phyloP scores from a whole-genome alignment of 2,888 invertebrate genomes.

The Scrobipalpa costella region DNA sequence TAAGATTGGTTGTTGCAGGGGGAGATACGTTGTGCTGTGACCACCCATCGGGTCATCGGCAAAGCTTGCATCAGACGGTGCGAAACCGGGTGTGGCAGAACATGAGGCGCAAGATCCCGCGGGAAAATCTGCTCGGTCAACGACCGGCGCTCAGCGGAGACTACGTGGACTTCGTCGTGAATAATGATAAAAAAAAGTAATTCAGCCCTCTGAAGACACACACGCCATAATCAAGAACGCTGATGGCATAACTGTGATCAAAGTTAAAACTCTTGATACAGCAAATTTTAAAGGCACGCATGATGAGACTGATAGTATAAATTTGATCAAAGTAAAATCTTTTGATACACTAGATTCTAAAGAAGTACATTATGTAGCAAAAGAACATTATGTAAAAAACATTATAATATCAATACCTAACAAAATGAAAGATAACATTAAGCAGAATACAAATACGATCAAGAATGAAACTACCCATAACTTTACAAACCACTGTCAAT shows the following conservation, averaged over 20 bases:
- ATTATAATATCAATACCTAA: background rate
- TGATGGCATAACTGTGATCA: background rate
- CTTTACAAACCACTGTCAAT: no score
- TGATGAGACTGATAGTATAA: no score
- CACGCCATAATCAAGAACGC: background rate
- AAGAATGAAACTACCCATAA: background rate
- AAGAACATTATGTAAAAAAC: background rate
- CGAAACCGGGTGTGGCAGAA: conserved; percentile 53
- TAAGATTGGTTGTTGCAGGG: conserved; percentile 67
- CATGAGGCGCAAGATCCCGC: conserved; percentile 56
- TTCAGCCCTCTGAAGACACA: background rate
- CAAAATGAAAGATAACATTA: background rate
- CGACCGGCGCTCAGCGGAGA: conserved; percentile 52
- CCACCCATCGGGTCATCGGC: conserved; percentile 63
- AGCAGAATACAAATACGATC: background rate
- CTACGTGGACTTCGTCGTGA: conserved; percentile 71
- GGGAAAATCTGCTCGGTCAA: conserved; percentile 60
- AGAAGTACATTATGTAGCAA: background rate
- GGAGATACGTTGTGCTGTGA: conserved; percentile 62
- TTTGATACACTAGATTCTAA: background rate
- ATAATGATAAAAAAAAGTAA: conserved; percentile 57
- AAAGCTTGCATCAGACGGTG: conserved; percentile 59
- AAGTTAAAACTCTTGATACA: background rate
- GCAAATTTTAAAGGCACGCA: background rate
- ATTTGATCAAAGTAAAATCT: background rate